Conservation (phyloP, 1,140 invertebrate species). For the Paramacrobiotus metropolitanus region DNA sequence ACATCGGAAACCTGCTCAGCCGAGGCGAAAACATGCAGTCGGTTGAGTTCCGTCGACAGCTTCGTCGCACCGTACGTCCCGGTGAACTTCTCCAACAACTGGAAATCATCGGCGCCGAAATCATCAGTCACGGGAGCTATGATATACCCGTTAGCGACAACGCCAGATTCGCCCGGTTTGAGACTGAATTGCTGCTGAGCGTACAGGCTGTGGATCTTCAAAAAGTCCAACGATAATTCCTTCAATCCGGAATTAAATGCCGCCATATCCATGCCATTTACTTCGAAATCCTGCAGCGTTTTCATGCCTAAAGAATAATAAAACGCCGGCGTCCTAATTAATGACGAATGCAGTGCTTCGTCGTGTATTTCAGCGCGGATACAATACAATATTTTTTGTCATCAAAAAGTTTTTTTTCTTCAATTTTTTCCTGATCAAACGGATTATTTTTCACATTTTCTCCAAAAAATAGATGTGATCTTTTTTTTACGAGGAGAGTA, state of each 20-base stretch:
- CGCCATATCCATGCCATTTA: slow-evolving; percentile 27
- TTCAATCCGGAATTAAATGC: slow-evolving; percentile 19
- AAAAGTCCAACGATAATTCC: slow-evolving; percentile 19
- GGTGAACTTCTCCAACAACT: slow-evolving; percentile 56
- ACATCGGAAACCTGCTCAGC: background rate
- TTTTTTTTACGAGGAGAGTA: no score
- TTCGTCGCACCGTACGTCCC: slow-evolving; percentile 3
- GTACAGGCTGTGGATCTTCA: slow-evolving; percentile 29
- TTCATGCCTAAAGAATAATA: slow-evolving; percentile 21
- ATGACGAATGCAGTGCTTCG: no score
- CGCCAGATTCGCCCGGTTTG: slow-evolving; percentile 30
- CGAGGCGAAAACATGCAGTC: background rate
- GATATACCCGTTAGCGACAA: slow-evolving; percentile 60
- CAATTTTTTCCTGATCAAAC: no score
- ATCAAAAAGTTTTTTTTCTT: no score
- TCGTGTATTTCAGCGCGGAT: no score
- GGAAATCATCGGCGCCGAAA: slow-evolving; percentile 75
- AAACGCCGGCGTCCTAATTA: no score
- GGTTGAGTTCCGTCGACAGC: background rate
- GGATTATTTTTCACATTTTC: no score
- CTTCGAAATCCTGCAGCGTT: slow-evolving; percentile 20
- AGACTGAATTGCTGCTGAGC: slow-evolving; percentile 27
- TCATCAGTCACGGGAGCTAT: slow-evolving; percentile 49
- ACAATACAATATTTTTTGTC: no score
- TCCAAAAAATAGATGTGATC: no score